Conservation (phyloP, 2,113 vertebrate genomes). For the Melanocharis versteri region DNA sequence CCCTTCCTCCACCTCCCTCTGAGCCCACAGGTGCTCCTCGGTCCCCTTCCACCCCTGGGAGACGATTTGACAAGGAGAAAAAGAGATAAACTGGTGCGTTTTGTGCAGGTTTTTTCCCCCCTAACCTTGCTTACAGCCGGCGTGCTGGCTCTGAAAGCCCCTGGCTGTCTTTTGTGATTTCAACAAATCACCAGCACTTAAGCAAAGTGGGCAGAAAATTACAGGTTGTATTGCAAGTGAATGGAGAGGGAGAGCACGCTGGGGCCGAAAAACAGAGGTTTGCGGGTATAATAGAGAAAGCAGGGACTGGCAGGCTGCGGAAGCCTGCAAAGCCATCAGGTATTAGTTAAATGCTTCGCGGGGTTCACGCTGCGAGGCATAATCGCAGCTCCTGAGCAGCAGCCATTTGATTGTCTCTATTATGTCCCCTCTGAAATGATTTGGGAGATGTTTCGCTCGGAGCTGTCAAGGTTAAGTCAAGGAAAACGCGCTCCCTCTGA, state of each 20-base stretch:
- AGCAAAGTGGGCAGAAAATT: constrained; percentile 71
- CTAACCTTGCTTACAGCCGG: neutral
- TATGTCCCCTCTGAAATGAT: constrained; percentile 42
- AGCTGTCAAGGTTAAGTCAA: constrained; percentile 53
- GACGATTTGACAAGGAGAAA: neutral
- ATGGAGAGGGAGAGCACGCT: constrained; percentile 48
- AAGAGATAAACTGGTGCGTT: neutral
- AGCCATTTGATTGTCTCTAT: constrained; percentile 53
- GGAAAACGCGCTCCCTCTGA: neutral
- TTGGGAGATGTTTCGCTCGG: constrained; percentile 13
- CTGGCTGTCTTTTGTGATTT: constrained; percentile 64
- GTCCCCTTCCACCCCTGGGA: neutral
- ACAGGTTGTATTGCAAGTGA: constrained; percentile 64
- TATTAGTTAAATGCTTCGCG: constrained; percentile 53
- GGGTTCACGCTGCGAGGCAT: constrained; percentile 52
- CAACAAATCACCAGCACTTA: constrained; percentile 69
- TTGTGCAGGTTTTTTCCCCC: neutral
- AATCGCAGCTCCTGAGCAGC: constrained; percentile 54
- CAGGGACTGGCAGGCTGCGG: neutral
- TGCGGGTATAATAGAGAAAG: constrained; percentile 21
- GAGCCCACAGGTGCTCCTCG: neutral
- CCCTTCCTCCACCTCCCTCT: neutral
- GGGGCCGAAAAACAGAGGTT: constrained; percentile 39
- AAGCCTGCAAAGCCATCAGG: constrained; percentile 45
- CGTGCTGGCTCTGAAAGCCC: constrained; percentile 14